These are phyloP conservation scores for Lanistes nyassanus DNA, from an alignment of 1,140 invertebrate genomes.

Conservation along the genomic window DNA sequence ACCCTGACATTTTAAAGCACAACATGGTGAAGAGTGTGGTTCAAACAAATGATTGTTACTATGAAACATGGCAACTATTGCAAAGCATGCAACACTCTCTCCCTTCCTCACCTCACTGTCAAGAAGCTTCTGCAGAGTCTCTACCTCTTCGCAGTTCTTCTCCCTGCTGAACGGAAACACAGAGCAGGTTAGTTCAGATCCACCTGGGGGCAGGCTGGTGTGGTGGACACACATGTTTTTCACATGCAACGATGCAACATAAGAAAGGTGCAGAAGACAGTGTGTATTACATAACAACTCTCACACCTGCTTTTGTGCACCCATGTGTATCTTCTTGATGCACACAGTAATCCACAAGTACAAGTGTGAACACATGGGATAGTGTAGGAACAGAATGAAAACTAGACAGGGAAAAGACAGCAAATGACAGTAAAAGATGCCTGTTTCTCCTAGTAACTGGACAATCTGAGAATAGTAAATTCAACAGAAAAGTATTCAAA, in stretches of 20 bases:
- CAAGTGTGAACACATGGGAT: no score
- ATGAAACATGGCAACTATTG: background rate
- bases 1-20: no score
- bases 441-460: no score
- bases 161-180: slow-evolving; percentile 46
- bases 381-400: no score
- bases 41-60: background rate
- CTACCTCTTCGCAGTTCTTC: slow-evolving; percentile 79
- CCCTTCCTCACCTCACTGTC: slow-evolving; percentile 77
- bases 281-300: background rate
- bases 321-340: no score
- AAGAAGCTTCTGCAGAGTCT: slow-evolving; percentile 90
- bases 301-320: background rate
- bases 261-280: background rate
- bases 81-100: background rate
- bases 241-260: slow-evolving; percentile 6
- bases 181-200: background rate
- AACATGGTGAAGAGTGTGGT: no score
- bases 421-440: no score
- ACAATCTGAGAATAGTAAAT: no score
- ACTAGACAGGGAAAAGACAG: no score
- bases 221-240: background rate
- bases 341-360: background rate
- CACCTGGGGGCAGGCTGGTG: slow-evolving; percentile 9
- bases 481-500: no score